Base-by-base conservation (phyloP, 2,797 vertebrate genomes). In the Euphonia xanthogaster region DNA sequence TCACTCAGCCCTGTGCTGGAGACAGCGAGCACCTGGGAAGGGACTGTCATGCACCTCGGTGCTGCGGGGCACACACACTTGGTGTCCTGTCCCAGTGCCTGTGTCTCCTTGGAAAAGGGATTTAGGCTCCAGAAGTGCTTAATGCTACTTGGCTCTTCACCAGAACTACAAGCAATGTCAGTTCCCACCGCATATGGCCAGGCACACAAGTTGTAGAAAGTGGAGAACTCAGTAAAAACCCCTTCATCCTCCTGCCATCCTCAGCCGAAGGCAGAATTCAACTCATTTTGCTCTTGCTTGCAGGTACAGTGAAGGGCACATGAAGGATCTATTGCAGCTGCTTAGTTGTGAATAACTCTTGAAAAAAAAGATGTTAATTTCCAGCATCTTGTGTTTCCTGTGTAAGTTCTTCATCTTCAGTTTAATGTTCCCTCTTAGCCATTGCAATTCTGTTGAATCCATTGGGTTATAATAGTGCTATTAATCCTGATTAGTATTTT, bases 51-150 rank as follows among this genome's bases (percentile, higher is more conserved):
- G 47, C 5, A 6, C 47, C 51, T 67, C 24, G 9, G 53, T n/a
- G 31, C 62, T 54, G 54, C 3, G n/a, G 57, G 2, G 4, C 47
- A 53, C 12, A 2, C 0, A 0, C 14, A 30, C 39, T 33, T 55
- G 18, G 39, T 53, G 72, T 48, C 40, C 58, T 24, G 1, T 33
- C 47, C 54, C 66, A 70, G 12, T 42, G 21, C 22, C 61, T 40
- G 1, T 33, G 21, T 45, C 51, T 79, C 33, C 77, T 70, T 35
- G 63, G 35, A 79, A 87, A 60, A 89, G 31, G 71, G 14, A 76
- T 55, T 54, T 66, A 25, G 51, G 25, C 33, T 88, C 21, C 60
- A 51, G 24, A 86, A 88, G 44, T 47, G 47, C 44, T 48, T 85
- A 50, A 86, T 19, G n/a, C 20, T 48, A 0, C 37, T 53, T 78